Evolutionary conservation across 2,888 invertebrate genomes (phyloP).

Genomic region (Arrhopalites spinosus): DNA sequence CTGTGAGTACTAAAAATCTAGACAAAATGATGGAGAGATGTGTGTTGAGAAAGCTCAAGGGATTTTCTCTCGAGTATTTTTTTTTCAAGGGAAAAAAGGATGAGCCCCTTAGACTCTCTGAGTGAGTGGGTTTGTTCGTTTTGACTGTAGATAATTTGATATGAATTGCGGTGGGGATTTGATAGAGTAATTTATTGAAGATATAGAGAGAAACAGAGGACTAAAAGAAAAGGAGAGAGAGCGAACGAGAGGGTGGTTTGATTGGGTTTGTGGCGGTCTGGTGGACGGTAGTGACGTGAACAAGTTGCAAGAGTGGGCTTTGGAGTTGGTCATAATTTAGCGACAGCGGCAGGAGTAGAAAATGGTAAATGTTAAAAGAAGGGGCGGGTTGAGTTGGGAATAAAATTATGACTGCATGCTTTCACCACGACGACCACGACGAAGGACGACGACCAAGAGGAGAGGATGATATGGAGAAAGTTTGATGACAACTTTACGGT

Average conservation of each 20-base stretch:
- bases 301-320: background rate
- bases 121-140: too few species aligned
- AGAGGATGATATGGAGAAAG: conserved; percentile 34
- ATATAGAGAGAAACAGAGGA: too few species aligned
- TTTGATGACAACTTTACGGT: conserved; percentile 51
- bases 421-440: conserved; percentile 3
- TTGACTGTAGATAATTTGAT: too few species aligned
- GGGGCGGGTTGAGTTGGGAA: conserved; percentile 17
- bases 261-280: background rate
- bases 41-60: too few species aligned
- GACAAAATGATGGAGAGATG: too few species aligned
- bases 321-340: background rate
- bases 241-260: background rate
- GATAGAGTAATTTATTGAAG: too few species aligned
- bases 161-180: too few species aligned
- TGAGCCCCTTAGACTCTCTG: too few species aligned
- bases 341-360: background rate
- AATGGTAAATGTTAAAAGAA: conserved; percentile 2
- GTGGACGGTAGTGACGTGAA: background rate
- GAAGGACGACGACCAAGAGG: too few species aligned
- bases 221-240: background rate
- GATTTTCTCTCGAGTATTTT: too few species aligned
- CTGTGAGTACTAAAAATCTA: too few species aligned
- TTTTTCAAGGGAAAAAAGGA: too few species aligned
- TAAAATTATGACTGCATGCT: conserved; percentile 43